phyloP scores from a whole-genome alignment of 2,888 invertebrate genomes.

The Idaea aversata region DNA sequence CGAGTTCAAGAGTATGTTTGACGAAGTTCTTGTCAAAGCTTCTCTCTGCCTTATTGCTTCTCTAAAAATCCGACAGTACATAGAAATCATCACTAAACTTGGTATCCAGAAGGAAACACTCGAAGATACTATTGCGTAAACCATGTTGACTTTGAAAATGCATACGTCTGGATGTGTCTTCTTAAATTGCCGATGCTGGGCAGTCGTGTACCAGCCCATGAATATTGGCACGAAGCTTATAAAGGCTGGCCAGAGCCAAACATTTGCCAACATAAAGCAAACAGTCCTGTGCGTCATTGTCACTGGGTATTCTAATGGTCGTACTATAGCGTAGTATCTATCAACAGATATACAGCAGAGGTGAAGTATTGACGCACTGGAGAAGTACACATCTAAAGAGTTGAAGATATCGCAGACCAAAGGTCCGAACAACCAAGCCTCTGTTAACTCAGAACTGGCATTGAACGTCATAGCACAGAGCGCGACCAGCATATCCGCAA shows the following conservation, averaged over 20 bases:
- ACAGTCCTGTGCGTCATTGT: constrained; percentile 93
- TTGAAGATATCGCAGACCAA: constrained; percentile 97
- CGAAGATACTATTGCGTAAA: constrained; percentile 93
- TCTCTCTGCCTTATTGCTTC: constrained; percentile 91
- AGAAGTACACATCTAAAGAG: constrained; percentile 96
- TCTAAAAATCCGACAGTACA: constrained; percentile 92
- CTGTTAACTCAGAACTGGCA: constrained; percentile 91
- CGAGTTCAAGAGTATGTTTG: constrained; percentile 91
- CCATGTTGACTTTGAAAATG: constrained; percentile 91
- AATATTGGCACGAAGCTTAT: constrained; percentile 97
- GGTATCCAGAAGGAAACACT: constrained; percentile 97
- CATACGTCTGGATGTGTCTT: constrained; percentile 86
- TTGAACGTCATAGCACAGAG: constrained; percentile 96
- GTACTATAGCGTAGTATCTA: constrained; percentile 94
- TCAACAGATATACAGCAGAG: constrained; percentile 97
- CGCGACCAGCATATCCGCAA: constrained; percentile 96
- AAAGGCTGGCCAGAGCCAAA: constrained; percentile 95
- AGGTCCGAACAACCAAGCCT: constrained; percentile 94
- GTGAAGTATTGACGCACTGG: constrained; percentile 94
- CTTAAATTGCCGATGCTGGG: constrained; percentile 84
- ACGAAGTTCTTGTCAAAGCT: constrained; percentile 91
- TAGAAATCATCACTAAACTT: constrained; percentile 94
- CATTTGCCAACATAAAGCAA: constrained; percentile 90
- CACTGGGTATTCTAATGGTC: constrained; percentile 94
- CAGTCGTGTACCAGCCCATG: constrained; percentile 96